Evolutionary conservation across 1,140 invertebrate species (phyloP), one percentile per base, ranked within the genome.

Genomic region (Zaprionus capensis): DNA sequence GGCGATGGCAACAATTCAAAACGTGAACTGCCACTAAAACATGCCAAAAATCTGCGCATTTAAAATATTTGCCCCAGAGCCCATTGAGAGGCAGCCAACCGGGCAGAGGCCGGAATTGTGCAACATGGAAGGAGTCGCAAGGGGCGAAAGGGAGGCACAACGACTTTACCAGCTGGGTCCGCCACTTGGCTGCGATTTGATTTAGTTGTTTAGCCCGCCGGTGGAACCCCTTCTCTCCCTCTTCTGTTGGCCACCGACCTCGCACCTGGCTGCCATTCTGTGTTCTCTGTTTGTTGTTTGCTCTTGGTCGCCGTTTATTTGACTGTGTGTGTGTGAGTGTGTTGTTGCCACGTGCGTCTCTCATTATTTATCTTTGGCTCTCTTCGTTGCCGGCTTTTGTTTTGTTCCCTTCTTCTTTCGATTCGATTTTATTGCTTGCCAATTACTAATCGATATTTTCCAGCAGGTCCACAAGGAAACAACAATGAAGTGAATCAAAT

Each of bases 41-140:
- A 88, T 88, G 84, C 85, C 85, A 90, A 88, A 88, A 88, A 88
- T 88, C 85, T 84, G 84, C 81, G 81, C 84, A 81, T 88, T 88
- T 88, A 88, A 88, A 88, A 88, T 88, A 88, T 90, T 88, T 88
- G 84, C 84, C 84, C 84, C 85, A 88, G 81, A 88, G 84, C 84
- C 78, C 84, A 90, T 90, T 88, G 85, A 81, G 71, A 88, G 74
- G 66, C 78, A 87, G 81, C 71, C 83, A 84, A 81, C 63, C 84
- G 71, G 71, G 80, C 74, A 76, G 49, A 58, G 74, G 53, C 69
- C 55, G 62, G 41, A 67, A 63, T 67, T 76, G 63, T 51, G 62
- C 69, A 67, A 44, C 20, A 20, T 34, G 38, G 41, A 24, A 36
- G 20, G 20, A 17, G 72, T 5, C 9, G 22, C 15, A 34, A 20